Conservation (phyloP, 2,888 invertebrate genomes). For the Notodonta ziczac region DNA sequence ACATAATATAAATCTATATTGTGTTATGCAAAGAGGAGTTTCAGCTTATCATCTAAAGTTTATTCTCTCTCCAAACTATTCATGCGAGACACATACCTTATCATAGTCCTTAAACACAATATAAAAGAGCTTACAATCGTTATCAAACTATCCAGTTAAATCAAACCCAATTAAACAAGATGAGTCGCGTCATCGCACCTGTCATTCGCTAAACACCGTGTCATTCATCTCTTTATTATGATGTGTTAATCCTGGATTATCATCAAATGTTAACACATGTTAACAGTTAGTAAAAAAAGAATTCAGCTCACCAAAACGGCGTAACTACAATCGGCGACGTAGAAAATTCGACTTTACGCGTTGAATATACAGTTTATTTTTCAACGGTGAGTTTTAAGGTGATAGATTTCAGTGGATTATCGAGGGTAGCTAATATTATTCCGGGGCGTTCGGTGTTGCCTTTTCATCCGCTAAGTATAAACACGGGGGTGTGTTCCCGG, state of each 20-base stretch:
- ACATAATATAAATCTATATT: too few species aligned
- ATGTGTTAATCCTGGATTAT: conserved; percentile 84
- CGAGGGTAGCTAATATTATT: conserved; percentile 84
- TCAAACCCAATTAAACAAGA: conserved; percentile 59
- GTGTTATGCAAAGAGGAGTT: too few species aligned
- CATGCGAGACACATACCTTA: too few species aligned
- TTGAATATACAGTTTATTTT: conserved; percentile 50
- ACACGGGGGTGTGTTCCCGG: conserved; percentile 81
- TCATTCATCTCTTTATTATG: conserved; percentile 84
- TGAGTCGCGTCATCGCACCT: conserved; percentile 75
- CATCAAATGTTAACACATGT: conserved; percentile 85
- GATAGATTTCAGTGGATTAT: conserved; percentile 75
- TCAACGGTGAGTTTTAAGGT: conserved; percentile 36
- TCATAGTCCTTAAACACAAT: not conserved
- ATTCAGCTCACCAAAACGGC: conserved; percentile 16
- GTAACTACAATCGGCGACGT: conserved; percentile 16
- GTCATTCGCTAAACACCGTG: conserved; percentile 71
- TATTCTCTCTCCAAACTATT: too few species aligned
- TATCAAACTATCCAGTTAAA: conserved; percentile 12
- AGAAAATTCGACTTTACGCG: conserved; percentile 49
- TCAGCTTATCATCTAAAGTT: too few species aligned
- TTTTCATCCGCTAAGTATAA: conserved; percentile 84
- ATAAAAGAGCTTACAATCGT: not conserved
- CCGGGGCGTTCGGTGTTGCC: conserved; percentile 83
- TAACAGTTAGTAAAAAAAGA: conserved; percentile 80